Conservation (phyloP, 1,140 invertebrate genomes). For the Sitophilus oryzae region DNA sequence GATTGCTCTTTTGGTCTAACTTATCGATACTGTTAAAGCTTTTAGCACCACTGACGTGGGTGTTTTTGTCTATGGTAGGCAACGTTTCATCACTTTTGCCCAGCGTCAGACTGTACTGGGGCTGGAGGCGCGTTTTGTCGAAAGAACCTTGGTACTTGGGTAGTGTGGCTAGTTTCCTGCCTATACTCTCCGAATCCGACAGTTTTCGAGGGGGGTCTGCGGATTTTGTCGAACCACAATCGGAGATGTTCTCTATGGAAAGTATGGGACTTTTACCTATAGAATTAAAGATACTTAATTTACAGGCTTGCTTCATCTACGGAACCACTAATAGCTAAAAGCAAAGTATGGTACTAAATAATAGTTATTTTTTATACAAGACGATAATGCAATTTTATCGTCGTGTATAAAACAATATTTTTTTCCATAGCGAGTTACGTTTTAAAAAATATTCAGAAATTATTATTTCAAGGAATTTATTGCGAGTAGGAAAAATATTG, state of each 20-base stretch:
- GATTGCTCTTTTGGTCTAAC: conserved; percentile 31
- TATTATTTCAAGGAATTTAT: too few relatives aligned
- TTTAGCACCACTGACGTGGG: conserved; percentile 21
- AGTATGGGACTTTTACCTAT: conserved; percentile 41
- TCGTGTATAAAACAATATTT: too few relatives aligned
- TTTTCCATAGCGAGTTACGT: too few relatives aligned
- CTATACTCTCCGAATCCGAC: conserved; percentile 43
- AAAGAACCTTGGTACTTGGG: conserved; percentile 44
- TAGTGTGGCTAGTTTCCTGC: conserved; percentile 45
- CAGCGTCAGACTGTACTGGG: conserved; percentile 38
- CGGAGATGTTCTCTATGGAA: conserved; percentile 44
- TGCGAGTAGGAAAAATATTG: too few relatives aligned
- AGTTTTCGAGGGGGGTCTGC: conserved; percentile 37
- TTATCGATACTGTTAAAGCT: conserved; percentile 29
- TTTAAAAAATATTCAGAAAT: too few relatives aligned
- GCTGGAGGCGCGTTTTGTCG: conserved; percentile 36
- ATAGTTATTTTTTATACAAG: too few relatives aligned
- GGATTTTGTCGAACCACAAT: conserved; percentile 35
- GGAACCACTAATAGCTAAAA: too few relatives aligned
- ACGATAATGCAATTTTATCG: too few relatives aligned
- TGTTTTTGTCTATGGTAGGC: conserved; percentile 24
- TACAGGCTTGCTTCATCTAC: too few relatives aligned
- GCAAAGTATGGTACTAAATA: too few relatives aligned
- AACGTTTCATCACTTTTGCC: conserved; percentile 42
- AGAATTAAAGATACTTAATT: too few relatives aligned